A percentile compares a stretch with the other conserved stretches of the same genome.
Conservation (phyloP, 2,797 vertebrate genomes). For the Zenarchopterus dispar region DNA sequence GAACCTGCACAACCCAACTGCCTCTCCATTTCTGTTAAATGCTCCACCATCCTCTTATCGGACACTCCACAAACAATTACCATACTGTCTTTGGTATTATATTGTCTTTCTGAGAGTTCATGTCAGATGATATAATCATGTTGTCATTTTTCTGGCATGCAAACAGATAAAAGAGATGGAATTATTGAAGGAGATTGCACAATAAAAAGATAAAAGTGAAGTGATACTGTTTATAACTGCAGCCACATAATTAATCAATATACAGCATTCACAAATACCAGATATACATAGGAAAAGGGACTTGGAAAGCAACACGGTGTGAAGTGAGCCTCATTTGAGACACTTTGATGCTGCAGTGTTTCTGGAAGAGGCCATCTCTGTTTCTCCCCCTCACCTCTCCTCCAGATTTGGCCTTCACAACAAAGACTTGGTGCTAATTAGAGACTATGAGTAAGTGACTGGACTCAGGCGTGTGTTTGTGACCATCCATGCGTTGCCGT, state of each 20-base stretch:
- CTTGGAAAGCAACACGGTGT: not conserved
- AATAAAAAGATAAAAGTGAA: not conserved
- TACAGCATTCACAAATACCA: slow-evolving; percentile 7
- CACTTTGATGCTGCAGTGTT: not conserved
- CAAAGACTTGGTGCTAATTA: slow-evolving; percentile 66
- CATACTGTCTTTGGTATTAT: slow-evolving; percentile 45
- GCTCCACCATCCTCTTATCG: slow-evolving; percentile 37
- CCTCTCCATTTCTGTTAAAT: slow-evolving; percentile 54
- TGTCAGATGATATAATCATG: slow-evolving; percentile 8
- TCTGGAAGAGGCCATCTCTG: slow-evolving; percentile 2
- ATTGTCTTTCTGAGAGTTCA: slow-evolving; percentile 27
- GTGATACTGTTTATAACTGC: not conserved
- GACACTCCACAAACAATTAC: slow-evolving; percentile 53
- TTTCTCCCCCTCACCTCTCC: not conserved
- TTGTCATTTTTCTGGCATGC: slow-evolving; percentile 2
- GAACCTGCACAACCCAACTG: slow-evolving; percentile 36
- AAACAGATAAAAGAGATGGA: not conserved
- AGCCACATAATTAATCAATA: slow-evolving; percentile 7
- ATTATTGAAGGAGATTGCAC: not conserved
- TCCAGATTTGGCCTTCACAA: slow-evolving; percentile 70
- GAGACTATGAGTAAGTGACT: slow-evolving; percentile 61
- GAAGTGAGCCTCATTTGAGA: not conserved
- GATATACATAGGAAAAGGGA: not conserved
- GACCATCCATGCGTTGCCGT: slow-evolving; percentile 33
- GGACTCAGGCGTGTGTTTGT: slow-evolving; percentile 45